Evolutionary conservation across 2,888 invertebrate species (phyloP).

Genomic region (Latrodectus elegans): DNA sequence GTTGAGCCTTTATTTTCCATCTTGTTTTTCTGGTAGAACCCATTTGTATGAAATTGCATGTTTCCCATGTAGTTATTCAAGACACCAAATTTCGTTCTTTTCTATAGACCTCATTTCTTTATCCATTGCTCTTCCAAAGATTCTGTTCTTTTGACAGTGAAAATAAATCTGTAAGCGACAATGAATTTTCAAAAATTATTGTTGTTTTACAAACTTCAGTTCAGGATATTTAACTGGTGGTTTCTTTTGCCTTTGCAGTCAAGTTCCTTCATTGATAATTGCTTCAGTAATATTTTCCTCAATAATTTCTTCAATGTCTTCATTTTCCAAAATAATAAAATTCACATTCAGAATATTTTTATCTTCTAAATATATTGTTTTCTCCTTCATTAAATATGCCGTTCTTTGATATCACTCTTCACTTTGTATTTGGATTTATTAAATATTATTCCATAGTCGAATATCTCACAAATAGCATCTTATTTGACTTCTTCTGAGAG

Average conservation of each 20-base stretch:
- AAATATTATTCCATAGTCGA: constrained; percentile 54
- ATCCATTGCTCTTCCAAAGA: not conserved
- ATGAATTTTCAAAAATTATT: not conserved
- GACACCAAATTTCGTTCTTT: not conserved
- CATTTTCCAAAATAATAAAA: not conserved
- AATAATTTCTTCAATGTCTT: not conserved
- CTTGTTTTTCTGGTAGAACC: not conserved
- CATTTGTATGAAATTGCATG: not conserved
- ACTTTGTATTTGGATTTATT: constrained; percentile 10
- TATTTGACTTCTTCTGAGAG: constrained; percentile 16
- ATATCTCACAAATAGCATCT: constrained; percentile 67
- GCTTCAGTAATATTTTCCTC: not conserved
- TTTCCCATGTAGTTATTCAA: not conserved
- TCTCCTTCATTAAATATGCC: no score
- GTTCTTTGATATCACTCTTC: not conserved
- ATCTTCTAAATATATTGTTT: no score
- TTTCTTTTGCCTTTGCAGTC: no score
- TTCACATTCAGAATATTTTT: not conserved
- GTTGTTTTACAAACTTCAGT: not conserved
- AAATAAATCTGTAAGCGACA: not conserved
- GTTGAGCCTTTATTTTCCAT: not conserved
- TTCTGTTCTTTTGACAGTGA: not conserved
- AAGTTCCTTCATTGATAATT: not conserved
- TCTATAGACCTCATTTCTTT: not conserved
- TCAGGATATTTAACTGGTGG: no score